Evolutionary conservation across 2,797 vertebrate species (phyloP).

Genomic region (Phataginus tricuspis): DNA sequence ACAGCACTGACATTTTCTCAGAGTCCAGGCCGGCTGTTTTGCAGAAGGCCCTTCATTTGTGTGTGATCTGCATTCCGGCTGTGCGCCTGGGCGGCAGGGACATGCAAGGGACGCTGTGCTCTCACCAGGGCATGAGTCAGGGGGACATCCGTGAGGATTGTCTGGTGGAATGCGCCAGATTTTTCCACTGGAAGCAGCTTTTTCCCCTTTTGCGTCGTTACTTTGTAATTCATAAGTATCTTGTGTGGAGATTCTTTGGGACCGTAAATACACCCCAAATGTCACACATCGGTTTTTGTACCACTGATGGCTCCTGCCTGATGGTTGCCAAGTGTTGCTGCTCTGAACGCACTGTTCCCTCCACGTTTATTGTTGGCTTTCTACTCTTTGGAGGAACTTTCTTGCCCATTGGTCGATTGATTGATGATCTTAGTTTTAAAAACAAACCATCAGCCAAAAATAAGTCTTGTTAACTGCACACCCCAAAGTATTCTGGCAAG

Average conservation of each 20-base stretch:
- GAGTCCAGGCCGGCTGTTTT: not conserved
- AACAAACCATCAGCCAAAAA: not conserved
- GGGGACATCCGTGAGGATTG: not conserved
- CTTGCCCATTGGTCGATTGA: not conserved
- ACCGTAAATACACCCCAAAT: not conserved
- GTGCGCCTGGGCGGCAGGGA: not conserved
- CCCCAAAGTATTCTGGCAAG: rapidly evolving
- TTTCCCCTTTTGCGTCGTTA: not conserved
- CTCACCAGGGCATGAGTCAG: too few relatives aligned
- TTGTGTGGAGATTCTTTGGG: not conserved
- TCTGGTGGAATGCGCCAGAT: not conserved
- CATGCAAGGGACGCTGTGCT: too few relatives aligned
- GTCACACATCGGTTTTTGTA: not conserved
- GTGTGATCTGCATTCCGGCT: not conserved
- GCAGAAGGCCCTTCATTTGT: rapidly evolving
- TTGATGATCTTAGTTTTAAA: not conserved
- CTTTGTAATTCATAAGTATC: not conserved
- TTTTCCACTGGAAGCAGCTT: not conserved
- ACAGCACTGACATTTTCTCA: not conserved
- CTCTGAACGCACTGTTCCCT: not conserved
- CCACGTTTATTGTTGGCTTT: not conserved
- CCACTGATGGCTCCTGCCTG: not conserved
- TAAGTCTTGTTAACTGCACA: not conserved
- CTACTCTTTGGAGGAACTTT: not conserved
- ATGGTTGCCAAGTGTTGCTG: not conserved